Evolutionary conservation across 2,888 invertebrate genomes (phyloP), one percentile per base, ranked within the genome.

Genomic region (Eilema griseolum): DNA sequence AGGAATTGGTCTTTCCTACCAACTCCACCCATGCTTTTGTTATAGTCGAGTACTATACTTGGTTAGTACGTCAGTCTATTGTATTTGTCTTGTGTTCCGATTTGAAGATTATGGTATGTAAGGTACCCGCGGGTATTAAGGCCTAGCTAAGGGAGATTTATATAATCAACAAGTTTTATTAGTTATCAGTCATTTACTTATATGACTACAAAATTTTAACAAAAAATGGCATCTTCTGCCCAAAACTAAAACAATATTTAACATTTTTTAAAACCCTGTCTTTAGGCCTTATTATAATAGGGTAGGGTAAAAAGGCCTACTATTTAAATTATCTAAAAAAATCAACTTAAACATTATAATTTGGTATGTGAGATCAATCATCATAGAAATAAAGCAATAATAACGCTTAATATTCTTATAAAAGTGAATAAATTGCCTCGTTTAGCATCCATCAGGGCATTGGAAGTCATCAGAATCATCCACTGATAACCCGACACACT

Each of bases 271-370:
- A 71, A 71, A 74, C 67, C 0, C 46, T n/a, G 14, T 33, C 5
- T 69, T 46, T 74, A 74, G 69, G 70, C 70, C 66, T 75, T 72
- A 72, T 75, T 75, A 67, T 69, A 72, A 41, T 70, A 67, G 26
- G 56, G 70, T 67, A 74, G 63, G 66, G 46, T 73, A 71, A 71
- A 66, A 67, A 73, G 62, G 74, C 72, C 72, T 70, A 66, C 24
- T 60, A 14, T 68, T 71, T 63, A 66, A 74, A 62, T 52, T 70
- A 72, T 59, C 37, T 2, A 69, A 71, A 71, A 74, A 74, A 60
- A 61, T 62, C 68, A 57, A 56, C 61, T 66, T 1, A 56, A 65
- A 52, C 0, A 20, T 24, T 62, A 66, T 57, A 63, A 72, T 72
- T 33, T 67, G 70, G 62, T 62, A 57, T 11, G 69, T 71, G 69